phyloP scores from a whole-genome alignment of 2,113 vertebrate genomes.

The Neopipo cinnamomea region DNA sequence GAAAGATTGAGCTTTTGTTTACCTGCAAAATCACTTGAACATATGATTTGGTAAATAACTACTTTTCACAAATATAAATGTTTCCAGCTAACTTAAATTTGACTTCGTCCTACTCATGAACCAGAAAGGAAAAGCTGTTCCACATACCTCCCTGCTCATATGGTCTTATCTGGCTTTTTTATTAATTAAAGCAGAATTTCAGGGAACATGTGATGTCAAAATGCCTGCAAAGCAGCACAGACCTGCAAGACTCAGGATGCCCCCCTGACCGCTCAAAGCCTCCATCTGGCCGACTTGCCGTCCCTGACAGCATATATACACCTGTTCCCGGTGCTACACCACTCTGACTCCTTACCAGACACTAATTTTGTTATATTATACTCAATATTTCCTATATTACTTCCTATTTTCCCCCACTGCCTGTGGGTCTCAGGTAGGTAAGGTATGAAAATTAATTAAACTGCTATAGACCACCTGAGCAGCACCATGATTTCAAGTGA shows the following conservation, averaged over 20 bases:
- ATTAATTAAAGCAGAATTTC: neutral
- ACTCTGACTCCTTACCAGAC: neutral
- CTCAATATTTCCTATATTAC: neutral
- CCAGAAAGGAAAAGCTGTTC: neutral
- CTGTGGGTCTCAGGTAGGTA: neutral
- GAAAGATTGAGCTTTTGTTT: neutral
- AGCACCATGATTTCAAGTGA: neutral
- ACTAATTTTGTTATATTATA: neutral
- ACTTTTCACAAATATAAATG: neutral
- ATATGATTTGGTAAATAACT: neutral
- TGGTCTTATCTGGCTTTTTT: neutral
- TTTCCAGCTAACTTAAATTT: neutral
- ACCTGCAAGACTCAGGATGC: neutral
- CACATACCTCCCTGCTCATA: neutral
- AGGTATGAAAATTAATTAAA: neutral
- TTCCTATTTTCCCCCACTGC: neutral
- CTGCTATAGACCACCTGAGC: neutral
- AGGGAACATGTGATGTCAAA: neutral
- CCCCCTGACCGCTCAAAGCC: neutral
- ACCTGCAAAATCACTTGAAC: neutral
- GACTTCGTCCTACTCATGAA: neutral
- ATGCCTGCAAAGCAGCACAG: neutral
- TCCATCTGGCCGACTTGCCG: neutral
- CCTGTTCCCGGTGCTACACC: neutral
- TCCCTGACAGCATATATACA: neutral